These are phyloP conservation scores for Hypomesus transpacificus DNA, from an alignment of 2,113 vertebrate genomes.

Conservation along the genomic window DNA sequence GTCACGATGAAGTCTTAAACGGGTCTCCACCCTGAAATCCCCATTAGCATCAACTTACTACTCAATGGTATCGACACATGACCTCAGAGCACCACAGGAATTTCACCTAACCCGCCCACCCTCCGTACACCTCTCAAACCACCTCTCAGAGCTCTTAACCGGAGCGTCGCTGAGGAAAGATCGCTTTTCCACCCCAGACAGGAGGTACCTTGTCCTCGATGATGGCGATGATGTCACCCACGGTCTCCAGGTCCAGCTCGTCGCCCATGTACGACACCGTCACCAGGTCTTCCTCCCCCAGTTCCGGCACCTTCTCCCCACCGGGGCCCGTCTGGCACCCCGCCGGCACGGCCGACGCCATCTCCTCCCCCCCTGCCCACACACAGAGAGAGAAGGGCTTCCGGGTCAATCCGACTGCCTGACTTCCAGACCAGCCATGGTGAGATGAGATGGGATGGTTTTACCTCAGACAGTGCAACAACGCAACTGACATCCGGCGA, in stretches of 20 bases:
- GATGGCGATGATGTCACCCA: slow-evolving; percentile 95
- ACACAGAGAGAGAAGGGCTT: background rate
- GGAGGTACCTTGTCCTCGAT: slow-evolving; percentile 81
- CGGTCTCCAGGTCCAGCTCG: slow-evolving; percentile 91
- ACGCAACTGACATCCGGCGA: too few species aligned
- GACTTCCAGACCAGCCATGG: too few species aligned
- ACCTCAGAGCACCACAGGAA: too few species aligned
- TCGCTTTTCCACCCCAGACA: background rate
- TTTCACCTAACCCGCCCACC: too few species aligned
- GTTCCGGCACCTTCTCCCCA: slow-evolving; percentile 78
- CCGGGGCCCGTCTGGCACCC: slow-evolving; percentile 53
- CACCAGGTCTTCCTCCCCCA: slow-evolving; percentile 84
- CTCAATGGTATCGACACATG: too few species aligned
- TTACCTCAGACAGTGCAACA: too few species aligned
- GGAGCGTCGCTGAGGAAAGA: background rate
- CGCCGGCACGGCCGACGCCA: slow-evolving; percentile 20
- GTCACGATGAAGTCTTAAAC: too few species aligned
- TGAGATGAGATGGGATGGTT: too few species aligned
- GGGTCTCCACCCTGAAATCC: too few species aligned
- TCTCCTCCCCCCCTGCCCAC: slow-evolving; percentile 43
- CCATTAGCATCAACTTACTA: too few species aligned
- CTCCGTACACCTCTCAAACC: too few species aligned
- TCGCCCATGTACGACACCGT: slow-evolving; percentile 88
- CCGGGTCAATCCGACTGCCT: background rate
- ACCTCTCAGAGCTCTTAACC: too few species aligned